Evolutionary conservation across 2,888 invertebrate species (phyloP), one percentile per base, ranked within the genome.

Genomic region (Trissonchulus sp.): DNA sequence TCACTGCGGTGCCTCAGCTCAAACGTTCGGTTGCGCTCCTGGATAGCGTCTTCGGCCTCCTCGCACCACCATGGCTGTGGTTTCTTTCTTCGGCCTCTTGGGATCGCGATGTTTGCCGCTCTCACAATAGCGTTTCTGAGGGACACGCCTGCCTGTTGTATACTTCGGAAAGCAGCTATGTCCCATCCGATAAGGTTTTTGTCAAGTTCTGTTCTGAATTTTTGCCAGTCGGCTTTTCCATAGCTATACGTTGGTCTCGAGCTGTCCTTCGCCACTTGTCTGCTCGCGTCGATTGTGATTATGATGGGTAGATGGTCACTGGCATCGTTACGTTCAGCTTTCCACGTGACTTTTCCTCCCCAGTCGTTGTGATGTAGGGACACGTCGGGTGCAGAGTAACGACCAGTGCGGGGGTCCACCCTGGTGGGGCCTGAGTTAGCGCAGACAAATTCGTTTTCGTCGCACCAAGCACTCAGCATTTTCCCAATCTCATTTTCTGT

Each of bases 1-100:
- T 60, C 18, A n/a, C n/a, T 60, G 18, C n/a, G 18, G 60, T 23
- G 60, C n/a, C 60, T 18, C 18, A 23, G 60, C 18, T n/a, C n/a
- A 60, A 60, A 60, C 18, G 60, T n/a, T 60, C n/a, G 18, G 18
- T 60, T 60, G 60, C 60, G 60, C n/a, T 18, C 60, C 18, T 18
- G 18, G n/a, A 60, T n/a, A 60, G 60, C 60, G 60, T 60, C n/a
- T n/a, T 60, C 60, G 60, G 60, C 60, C 60, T 60, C 60, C n/a
- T 60, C 60, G 60, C 65, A 65, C 65, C 65, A 65, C 65, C 65
- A 65, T 8, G 65, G 31, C n/a, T 65, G 28, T 65, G 8, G 28
- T 30, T 8, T 30, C 34, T 30, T 65, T 8, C 8, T 30, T 18
- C 8, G 34, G 34, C 18, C n/a, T 8, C 34, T 18, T 3, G 65